Evolutionary conservation across 1,140 invertebrate genomes (phyloP), one percentile per base, ranked within the genome.

Genomic region (Lethrus apterus): DNA sequence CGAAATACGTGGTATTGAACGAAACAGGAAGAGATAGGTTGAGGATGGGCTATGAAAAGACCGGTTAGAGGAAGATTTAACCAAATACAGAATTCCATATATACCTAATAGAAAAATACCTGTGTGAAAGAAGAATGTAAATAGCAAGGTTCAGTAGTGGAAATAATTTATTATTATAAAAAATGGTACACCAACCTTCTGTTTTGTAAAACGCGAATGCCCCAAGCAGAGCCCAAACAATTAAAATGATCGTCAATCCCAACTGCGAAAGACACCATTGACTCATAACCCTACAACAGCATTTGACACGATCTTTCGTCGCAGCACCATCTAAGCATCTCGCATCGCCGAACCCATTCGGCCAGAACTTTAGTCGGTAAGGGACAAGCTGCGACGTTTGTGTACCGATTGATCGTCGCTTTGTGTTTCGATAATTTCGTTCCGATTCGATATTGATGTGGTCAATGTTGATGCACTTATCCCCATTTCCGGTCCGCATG

Each of bases 201-300:
- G 75, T 77, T 2, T 70, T 62, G 50, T 71, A 72, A 57, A 80
- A 79, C 0, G 73, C 71, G 0, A 67, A 65, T 3, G 78, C 76
- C 15, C 77, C 77, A 0, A 73, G 57, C 9, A 80, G 53, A 0
- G 73, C 69, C 78, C 78, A 80, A 4, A 70, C 52, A 0, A 70
- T 52, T 9, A 80, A 56, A 1, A 79, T 59, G 50, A 70, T 67
- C 1, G 69, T 63, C 2, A 80, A 57, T 17, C 76, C 76, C 34
- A 60, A 51, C 52, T 72, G 70, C 17, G 66, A 69, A 19, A 71
- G 52, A 9, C 67, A 46, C 61, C 65, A 63, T 44, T 68, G 62
- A 34, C 66, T 64, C 5, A 68, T 10, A 9, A 60, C 47, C 48
- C 52, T 53, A 36, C 59, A 58, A 21, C 51, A 58, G 43, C 64